Percentiles rank a stretch among this genome's conserved stretches.
phyloP scores from a whole-genome alignment of 2,888 invertebrate species.

The Papilio elwesi region DNA sequence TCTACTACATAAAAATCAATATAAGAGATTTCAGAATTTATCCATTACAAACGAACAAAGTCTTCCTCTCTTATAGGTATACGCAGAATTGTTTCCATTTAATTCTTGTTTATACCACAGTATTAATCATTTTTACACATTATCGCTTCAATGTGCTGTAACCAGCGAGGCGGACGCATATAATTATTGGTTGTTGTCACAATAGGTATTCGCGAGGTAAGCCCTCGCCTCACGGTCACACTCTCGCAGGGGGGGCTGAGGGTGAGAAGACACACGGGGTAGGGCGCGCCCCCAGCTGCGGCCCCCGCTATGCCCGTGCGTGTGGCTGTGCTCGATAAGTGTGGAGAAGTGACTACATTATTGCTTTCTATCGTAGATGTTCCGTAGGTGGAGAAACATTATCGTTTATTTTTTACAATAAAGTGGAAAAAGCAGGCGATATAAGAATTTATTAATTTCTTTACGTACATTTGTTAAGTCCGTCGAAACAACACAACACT shows the following conservation, averaged over 20 bases:
- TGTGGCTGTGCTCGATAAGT: slow-evolving; percentile 43
- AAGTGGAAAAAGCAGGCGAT: too few species aligned
- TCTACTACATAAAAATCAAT: too few species aligned
- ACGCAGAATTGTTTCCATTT: neutral
- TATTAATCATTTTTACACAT: slow-evolving; percentile 30
- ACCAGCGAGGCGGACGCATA: slow-evolving; percentile 26
- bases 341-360: slow-evolving; percentile 36
- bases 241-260: slow-evolving; percentile 16
- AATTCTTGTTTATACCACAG: neutral
- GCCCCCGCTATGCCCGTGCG: slow-evolving; percentile 45
- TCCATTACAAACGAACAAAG: too few species aligned
- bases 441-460: too few species aligned
- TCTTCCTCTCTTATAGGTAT: too few species aligned
- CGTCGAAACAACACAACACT: too few species aligned
- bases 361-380: slow-evolving; percentile 13
- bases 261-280: slow-evolving; percentile 6
- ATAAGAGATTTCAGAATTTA: too few species aligned
- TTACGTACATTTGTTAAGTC: too few species aligned
- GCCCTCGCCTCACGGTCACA: slow-evolving; percentile 38
- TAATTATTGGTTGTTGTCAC: slow-evolving; percentile 39
- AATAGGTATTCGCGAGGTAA: slow-evolving; percentile 35
- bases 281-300: slow-evolving; percentile 44
- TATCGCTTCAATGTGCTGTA: slow-evolving; percentile 18
- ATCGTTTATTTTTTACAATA: neutral
- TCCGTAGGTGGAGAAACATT: neutral